Base-by-base conservation (phyloP, 2,797 vertebrate species). In the Ctenopoma multispine region DNA sequence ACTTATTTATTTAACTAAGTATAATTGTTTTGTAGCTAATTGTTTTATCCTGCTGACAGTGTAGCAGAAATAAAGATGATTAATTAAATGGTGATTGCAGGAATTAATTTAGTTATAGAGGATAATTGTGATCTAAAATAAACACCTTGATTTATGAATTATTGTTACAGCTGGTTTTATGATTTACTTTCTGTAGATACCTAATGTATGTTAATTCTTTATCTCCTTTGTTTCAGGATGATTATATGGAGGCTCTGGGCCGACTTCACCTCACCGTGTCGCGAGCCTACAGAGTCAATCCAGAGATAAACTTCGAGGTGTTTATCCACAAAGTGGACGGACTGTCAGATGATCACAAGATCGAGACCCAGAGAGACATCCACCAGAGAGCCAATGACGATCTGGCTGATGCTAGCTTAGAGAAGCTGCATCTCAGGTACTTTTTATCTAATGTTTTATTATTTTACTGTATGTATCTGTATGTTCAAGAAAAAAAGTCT, bases 251-350 rank as follows among this genome's bases (percentile, higher is more conserved):
- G 92, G 97, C 98, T 48, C 92, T 99, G 85, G 95, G 96, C 63
- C 93, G 98, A 88, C 96, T 99, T 69, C 98, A 99, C 87, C 96
- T 98, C 77, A 99, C 98, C 2, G 98, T 99, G 82, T 98, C 98
- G 4, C 96, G 98, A 89, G 98, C 98, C 71, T 99, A 99, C 92
- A 94, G 98, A 84, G 96, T 99, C 87, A 99, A 99, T 86, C 97
- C 98, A 1, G 98, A 99, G 86, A 99, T 99, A 93, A 99, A 99
- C 93, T 99, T 99, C 36, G 98, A 99, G 90, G 98, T 99, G 90
- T 99, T 99, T 80, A 99, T 99, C 91, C 98, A 99, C 93, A 99
- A 99, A 95, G 98, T 99, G 80, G 98, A 99, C 83, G 98, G 98
- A 57, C 94, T 99, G 66, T 99, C 98, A 0, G 98, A 99, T 80